Evolutionary conservation across 2,888 invertebrate species (phyloP).

Genomic region (Falcaria lacertinaria): DNA sequence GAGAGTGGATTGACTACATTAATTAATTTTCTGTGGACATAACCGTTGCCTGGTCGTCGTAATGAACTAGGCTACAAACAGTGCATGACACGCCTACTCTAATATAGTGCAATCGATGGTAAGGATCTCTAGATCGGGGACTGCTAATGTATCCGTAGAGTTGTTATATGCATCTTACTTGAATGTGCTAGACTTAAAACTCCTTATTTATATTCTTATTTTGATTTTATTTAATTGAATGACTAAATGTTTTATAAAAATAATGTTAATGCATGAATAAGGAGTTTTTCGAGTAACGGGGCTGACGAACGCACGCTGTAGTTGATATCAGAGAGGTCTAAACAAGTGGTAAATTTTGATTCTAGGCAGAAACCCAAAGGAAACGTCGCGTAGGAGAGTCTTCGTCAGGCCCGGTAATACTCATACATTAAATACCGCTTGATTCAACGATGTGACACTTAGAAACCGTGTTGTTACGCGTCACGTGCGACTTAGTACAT

Average conservation of each 20-base stretch:
- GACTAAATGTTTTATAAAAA: not conserved
- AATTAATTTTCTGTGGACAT: too few species aligned
- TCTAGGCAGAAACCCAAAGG: conserved; percentile 52
- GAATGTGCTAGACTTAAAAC: conserved; percentile 36
- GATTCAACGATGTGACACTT: conserved; percentile 4
- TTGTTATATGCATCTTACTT: conserved; percentile 12
- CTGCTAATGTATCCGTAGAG: conserved; percentile 12
- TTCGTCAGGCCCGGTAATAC: conserved; percentile 51
- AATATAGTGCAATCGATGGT: not conserved
- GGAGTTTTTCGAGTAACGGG: conserved; percentile 45
- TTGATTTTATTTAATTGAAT: conserved; percentile 3
- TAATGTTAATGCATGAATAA: conserved; percentile 19
- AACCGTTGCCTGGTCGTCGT: not conserved
- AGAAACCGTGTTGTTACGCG: not conserved
- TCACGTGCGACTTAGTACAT: not conserved
- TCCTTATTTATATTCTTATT: conserved; percentile 29
- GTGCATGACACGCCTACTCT: conserved; percentile 7
- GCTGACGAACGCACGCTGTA: conserved; percentile 48
- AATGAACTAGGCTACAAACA: not conserved
- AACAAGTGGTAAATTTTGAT: conserved; percentile 43
- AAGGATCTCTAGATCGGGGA: conserved; percentile 23
- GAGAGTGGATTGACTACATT: not conserved
- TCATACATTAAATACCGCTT: conserved; percentile 32
- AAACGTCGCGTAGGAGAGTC: conserved; percentile 46
- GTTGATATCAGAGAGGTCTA: conserved; percentile 24